A percentile compares a stretch with the other conserved stretches of the same genome.
Evolutionary conservation across 2,113 vertebrate genomes (phyloP).

Genomic region (Baryphthengus martii): DNA sequence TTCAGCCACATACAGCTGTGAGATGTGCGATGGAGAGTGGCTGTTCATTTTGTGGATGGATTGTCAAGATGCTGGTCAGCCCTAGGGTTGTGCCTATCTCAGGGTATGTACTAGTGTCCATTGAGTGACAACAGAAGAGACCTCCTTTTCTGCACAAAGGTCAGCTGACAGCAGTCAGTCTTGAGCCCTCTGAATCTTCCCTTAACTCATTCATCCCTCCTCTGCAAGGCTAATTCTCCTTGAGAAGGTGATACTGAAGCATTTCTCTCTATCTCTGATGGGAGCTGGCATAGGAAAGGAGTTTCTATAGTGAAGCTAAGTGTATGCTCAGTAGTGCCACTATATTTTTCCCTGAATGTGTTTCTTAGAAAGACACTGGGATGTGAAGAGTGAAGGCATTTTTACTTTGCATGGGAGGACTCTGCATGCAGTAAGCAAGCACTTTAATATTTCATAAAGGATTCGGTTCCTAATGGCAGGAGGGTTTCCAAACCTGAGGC

Average conservation of each 20-base stretch:
- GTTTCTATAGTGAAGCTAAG: not conserved
- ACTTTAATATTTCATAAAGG: conserved; percentile 14
- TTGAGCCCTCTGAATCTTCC: not conserved
- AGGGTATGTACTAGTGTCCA: not conserved
- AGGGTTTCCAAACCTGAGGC: not conserved
- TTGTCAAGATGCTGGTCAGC: not conserved
- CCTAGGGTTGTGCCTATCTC: not conserved
- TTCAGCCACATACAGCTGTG: not conserved
- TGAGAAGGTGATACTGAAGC: not conserved
- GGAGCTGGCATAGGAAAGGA: not conserved
- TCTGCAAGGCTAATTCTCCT: not conserved
- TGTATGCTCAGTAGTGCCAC: not conserved
- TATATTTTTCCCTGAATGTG: rapidly evolving
- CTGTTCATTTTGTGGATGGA: not conserved
- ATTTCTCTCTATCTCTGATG: not conserved
- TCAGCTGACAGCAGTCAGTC: not conserved
- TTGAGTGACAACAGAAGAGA: not conserved
- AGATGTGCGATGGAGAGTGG: not conserved
- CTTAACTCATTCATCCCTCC: not conserved
- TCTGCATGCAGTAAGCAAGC: not conserved
- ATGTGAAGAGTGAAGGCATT: not conserved
- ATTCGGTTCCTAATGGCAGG: not conserved
- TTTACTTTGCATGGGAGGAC: not conserved
- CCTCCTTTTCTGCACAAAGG: not conserved
- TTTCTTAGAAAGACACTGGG: not conserved